Evolutionary conservation across 2,888 invertebrate genomes (phyloP), one percentile per base, ranked within the genome.

Genomic region (Carpatolechia fugitivella): DNA sequence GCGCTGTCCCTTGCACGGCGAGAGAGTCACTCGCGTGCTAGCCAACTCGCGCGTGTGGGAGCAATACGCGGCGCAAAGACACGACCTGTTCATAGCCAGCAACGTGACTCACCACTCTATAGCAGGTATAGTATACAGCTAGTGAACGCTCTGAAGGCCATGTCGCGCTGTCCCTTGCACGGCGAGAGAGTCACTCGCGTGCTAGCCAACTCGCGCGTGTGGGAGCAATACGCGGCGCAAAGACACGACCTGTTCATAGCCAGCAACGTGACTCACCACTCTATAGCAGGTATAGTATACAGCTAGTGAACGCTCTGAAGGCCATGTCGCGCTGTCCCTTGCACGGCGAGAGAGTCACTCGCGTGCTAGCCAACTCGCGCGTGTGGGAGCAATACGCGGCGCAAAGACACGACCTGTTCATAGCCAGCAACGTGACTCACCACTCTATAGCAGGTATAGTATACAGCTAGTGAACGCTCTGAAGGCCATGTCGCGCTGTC

Each of bases 161-260:
- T 99, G 98, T 92, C 94, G 55, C 92, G 51, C 6, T 24, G 24
- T 24, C 24, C 24, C 24, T 4, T 6, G 3, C 3, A 3, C 24
- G 24, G 24, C 24, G 24, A 24, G 24, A 6, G 6, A 94, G 94
- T 99, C 20, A 92, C 91, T 47, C 93, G 93, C 20, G 93, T 96
- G 64, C 91, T 99, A 59, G 95, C 96, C 58, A 94, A 94, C 74
- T 97, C 97, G 65, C 91, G 93, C 16, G 93, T 97, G 14, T 98
- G 98, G 98, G 93, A 95, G 3, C 98, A 98, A 78, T 99, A 98
- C 85, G 96, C 96, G 75, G 97, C 98, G 88, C 99, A 99, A 85
- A 92, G 95, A 55, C 99, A 98, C 78, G 98, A 98, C 89, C 92
- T 99, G 60, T 99, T 99, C 85, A 96, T 99, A 70, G 94, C 96